Evolutionary conservation across 2,888 invertebrate species (phyloP).

Genomic region (Taenaris catops): DNA sequence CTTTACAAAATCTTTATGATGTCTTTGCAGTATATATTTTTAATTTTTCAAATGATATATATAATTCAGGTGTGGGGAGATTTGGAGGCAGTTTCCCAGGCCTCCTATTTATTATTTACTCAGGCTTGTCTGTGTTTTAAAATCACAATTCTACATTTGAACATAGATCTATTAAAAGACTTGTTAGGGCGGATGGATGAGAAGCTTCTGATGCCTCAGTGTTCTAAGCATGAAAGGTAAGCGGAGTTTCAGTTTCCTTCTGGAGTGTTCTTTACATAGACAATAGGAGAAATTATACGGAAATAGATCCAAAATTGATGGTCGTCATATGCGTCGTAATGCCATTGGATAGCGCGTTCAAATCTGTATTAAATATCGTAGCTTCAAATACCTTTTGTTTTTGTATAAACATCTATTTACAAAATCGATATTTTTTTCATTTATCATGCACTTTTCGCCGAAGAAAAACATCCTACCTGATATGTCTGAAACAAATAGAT

Average conservation of each 20-base stretch:
- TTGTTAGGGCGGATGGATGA: conserved; percentile 48
- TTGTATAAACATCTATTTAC: no score
- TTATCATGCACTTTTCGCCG: no score
- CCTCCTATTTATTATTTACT: conserved; percentile 58
- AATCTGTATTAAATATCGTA: no score
- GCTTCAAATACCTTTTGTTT: no score
- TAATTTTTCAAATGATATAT: conserved; percentile 56
- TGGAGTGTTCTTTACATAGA: no score
- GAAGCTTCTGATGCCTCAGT: conserved; percentile 46
- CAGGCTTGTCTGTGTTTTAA: conserved; percentile 67
- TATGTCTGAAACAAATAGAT: no score
- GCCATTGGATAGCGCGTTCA: no score
- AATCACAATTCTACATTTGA: conserved; percentile 52
- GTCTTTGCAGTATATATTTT: conserved; percentile 49
- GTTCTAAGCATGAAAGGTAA: conserved; percentile 45
- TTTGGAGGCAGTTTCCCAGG: conserved; percentile 57
- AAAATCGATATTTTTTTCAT: no score
- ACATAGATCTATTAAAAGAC: conserved; percentile 39
- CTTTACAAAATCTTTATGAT: conserved; percentile 47
- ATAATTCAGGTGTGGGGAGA: conserved; percentile 62
- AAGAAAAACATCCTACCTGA: no score
- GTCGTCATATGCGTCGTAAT: no score
- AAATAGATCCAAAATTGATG: no score
- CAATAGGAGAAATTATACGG: no score
- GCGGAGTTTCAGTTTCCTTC: not conserved